A percentile compares a stretch with the other conserved stretches of the same genome.
Conservation (phyloP, 30 jellyfish, hydroid and myxozoan species). For the Haliclystus octoradiatus region DNA sequence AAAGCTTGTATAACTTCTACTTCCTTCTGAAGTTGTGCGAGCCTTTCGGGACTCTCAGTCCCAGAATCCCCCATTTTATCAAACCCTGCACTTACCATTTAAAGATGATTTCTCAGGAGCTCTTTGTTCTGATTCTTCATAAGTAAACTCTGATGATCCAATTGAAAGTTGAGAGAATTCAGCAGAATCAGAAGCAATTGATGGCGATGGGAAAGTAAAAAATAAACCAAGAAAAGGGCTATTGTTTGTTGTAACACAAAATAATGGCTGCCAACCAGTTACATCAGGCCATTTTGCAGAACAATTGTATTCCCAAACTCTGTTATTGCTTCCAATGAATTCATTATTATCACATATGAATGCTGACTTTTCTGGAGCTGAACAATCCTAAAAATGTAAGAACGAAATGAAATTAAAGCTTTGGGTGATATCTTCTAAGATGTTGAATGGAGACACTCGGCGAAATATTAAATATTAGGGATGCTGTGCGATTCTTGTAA, state of each 20-base stretch:
- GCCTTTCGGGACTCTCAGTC: too few species aligned
- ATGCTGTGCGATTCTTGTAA: not conserved
- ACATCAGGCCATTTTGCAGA: slow-evolving; percentile 53
- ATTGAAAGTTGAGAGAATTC: slow-evolving; percentile 12
- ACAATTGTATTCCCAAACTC: slow-evolving; percentile 39
- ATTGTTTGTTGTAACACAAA: slow-evolving; percentile 53
- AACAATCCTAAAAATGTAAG: slow-evolving; percentile 25
- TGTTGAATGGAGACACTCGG: too few species aligned
- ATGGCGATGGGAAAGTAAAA: slow-evolving; percentile 47
- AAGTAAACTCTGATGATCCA: slow-evolving; percentile 13
- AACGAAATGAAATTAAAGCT: too few species aligned
- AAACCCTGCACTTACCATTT: too few species aligned
- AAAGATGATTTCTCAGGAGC: too few species aligned
- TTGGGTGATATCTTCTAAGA: too few species aligned
- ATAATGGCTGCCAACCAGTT: slow-evolving; percentile 49
- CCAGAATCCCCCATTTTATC: too few species aligned
- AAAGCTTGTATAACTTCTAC: too few species aligned
- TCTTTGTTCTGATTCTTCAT: slow-evolving; percentile 39
- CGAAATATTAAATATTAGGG: too few species aligned
- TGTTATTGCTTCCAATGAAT: slow-evolving; percentile 35
- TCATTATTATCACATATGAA: slow-evolving; percentile 34
- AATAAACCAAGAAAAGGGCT: slow-evolving; percentile 54
- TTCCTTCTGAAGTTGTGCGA: too few species aligned
- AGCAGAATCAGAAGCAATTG: slow-evolving; percentile 1
- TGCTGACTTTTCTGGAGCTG: slow-evolving; percentile 16